Base-by-base conservation (phyloP, 2,888 invertebrate species). In the Dermolepida albohirtum region DNA sequence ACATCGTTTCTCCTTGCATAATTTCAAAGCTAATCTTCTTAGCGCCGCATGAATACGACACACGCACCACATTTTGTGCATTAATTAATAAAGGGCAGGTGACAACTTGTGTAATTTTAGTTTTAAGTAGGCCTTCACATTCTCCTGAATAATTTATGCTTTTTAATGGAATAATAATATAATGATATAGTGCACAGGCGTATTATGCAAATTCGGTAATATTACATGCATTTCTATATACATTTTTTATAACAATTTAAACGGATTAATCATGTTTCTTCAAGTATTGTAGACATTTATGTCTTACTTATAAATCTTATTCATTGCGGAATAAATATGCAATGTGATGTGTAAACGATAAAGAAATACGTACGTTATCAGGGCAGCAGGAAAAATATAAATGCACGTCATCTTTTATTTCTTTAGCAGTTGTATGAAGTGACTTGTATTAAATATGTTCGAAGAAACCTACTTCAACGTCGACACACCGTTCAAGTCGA, bases 91-190 rank as follows among this genome's bases (percentile, higher is more conserved):
- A 40, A 16, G 14, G 12, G 40, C 54, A 54, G 54, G 54, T 54
- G 54, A 54, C 54, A 54, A 54, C 34, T 52, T 34, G 14, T 40
- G 54, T 40, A 54, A 17, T 40, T 22, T 22, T 22, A 39, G 39
- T 40, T 54, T 54, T 40, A 54, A 54, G 40, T 40, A 54, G 54
- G 40, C 54, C 54, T 54, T 17, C 55, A n/a, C 8, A 22, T 39
- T 27, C 47, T 64, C 17, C 7, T 50, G 64, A 64, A 64, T 51
- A 51, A 64, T 64, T 64, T 64, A 64, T 52, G 41, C n/a, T 17
- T 14, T 64, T 64, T 51, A 64, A 41, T 52, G 64, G 39, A 29
- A 17, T 64, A 64, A 64, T 64, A 22, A 22, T 22, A 22, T 22
- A 22, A 22, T 22, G 41, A 64, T 27, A 51, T 12, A 51, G 11